Percentiles rank a stretch among this genome's conserved stretches.
These are phyloP conservation scores for Aplidium turbinatum DNA, from an alignment of 23 tunicate species.

Conservation along the genomic window DNA sequence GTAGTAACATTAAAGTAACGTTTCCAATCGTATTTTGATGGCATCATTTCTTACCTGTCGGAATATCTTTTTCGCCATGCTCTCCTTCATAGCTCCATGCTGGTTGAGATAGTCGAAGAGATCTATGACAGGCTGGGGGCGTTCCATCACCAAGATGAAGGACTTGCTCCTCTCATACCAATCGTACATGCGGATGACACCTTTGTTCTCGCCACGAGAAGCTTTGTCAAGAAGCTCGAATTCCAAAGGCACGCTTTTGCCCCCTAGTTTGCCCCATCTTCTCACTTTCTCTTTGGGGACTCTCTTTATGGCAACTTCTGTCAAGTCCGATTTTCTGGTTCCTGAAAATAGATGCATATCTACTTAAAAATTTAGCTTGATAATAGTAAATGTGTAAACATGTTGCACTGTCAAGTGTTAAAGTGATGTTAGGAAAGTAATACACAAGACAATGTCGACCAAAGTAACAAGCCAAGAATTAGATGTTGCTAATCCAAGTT, in stretches of 20 bases:
- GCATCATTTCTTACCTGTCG: too few species aligned
- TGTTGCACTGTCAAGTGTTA: too few species aligned
- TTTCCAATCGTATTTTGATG: too few species aligned
- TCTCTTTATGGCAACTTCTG: conserved; percentile 95
- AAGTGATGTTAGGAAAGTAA: too few species aligned
- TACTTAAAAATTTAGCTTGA: too few species aligned
- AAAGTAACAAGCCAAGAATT: too few species aligned
- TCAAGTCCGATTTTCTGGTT: conserved; percentile 72
- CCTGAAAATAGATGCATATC: conserved; percentile 66
- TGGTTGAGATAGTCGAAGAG: conserved; percentile 91
- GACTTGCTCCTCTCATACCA: conserved; percentile 90
- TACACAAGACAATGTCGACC: too few species aligned
- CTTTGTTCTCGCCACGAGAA: conserved; percentile 68
- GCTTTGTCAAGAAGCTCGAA: conserved; percentile 85
- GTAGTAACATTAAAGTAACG: too few species aligned
- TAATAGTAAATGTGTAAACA: too few species aligned
- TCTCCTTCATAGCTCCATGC: conserved; percentile 76
- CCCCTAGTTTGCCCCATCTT: conserved; percentile 90
- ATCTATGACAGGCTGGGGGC: conserved; percentile 88
- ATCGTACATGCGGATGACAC: conserved; percentile 87
- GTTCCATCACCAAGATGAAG: conserved; percentile 92
- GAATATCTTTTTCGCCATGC: conserved; percentile 75
- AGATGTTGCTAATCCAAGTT: too few species aligned
- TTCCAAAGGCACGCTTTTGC: conserved; percentile 88
- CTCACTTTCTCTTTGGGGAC: conserved; percentile 87